Percentiles rank a stretch among this genome's conserved stretches.
Conservation (phyloP, 37 sponge, comb jelly and placozoan genomes). For the Corticium candelabrum region DNA sequence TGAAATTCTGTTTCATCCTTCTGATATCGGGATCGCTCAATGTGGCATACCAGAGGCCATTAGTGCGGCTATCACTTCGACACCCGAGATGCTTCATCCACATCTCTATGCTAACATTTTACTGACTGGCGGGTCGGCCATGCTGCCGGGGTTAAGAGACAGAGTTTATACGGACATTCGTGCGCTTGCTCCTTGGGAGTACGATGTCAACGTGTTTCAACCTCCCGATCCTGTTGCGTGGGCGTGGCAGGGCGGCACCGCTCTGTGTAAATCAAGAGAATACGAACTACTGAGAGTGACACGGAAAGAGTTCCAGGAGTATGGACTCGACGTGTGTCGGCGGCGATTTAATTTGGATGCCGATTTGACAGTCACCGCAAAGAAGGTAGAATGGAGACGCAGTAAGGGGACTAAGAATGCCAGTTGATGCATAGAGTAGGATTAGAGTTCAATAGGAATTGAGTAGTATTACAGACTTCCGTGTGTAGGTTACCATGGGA, state of each 20-base stretch:
- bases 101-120: constrained; percentile 85
- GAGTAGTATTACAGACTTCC: too few relatives aligned
- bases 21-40: constrained; percentile 85
- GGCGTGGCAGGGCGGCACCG: constrained; percentile 68
- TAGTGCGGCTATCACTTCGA: constrained; percentile 45
- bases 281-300: constrained; percentile 22
- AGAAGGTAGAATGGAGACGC: neutral
- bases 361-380: neutral
- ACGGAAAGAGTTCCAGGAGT: constrained; percentile 62
- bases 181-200: constrained; percentile 44
- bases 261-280: neutral
- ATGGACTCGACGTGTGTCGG: constrained; percentile 51
- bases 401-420: too few relatives aligned
- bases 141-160: constrained; percentile 65
- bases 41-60: constrained; percentile 93
- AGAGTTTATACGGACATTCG: constrained; percentile 62
- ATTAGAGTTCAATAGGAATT: too few relatives aligned
- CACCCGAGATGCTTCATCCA: constrained; percentile 76
- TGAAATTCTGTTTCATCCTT: constrained; percentile 89
- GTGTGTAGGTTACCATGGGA: too few relatives aligned
- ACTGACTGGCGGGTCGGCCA: constrained; percentile 75
- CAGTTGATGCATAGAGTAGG: too few relatives aligned
- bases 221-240: constrained; percentile 45
- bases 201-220: constrained; percentile 37
- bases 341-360: constrained; percentile 18